Evolutionary conservation across 2,113 vertebrate species (phyloP).

Genomic region (Oryzias curvinotus): DNA sequence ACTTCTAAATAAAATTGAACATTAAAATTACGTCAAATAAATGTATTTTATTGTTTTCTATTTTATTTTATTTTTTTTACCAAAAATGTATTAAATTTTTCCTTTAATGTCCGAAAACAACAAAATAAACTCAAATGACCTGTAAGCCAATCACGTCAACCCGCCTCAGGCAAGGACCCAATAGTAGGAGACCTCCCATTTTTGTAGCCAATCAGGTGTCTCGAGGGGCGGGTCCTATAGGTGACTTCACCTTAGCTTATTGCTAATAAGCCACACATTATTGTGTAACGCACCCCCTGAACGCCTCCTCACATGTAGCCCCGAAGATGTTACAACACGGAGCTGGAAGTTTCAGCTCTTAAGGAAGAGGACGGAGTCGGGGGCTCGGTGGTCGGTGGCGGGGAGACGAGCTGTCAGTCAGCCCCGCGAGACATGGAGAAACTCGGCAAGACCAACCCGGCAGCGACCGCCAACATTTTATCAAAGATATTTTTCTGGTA

Average conservation of each 20-base stretch:
- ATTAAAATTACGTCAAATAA: too few relatives aligned
- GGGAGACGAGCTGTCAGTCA: neutral
- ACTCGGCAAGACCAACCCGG: slow-evolving; percentile 69
- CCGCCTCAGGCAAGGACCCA: neutral
- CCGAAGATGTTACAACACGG: slow-evolving; percentile 6
- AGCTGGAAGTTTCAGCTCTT: neutral
- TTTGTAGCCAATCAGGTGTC: slow-evolving; percentile 33
- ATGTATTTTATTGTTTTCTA: too few relatives aligned
- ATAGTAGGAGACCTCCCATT: neutral
- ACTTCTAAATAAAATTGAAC: too few relatives aligned
- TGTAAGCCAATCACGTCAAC: slow-evolving; percentile 15
- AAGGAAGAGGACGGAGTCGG: neutral
- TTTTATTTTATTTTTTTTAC: too few relatives aligned
- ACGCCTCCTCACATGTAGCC: slow-evolving; percentile 8
- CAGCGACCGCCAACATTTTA: slow-evolving; percentile 65
- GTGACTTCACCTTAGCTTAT: neutral
- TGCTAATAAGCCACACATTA: neutral
- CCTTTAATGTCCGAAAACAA: neutral
- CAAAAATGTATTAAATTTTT: neutral
- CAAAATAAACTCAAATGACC: neutral
- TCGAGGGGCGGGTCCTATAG: neutral
- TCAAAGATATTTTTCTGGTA: slow-evolving; percentile 80
- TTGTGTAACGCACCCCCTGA: neutral
- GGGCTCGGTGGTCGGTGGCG: too few relatives aligned
- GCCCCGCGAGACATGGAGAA: slow-evolving; percentile 62